Conservation (phyloP, 2,113 vertebrate species). For the Rhegmatorhina hoffmannsi region DNA sequence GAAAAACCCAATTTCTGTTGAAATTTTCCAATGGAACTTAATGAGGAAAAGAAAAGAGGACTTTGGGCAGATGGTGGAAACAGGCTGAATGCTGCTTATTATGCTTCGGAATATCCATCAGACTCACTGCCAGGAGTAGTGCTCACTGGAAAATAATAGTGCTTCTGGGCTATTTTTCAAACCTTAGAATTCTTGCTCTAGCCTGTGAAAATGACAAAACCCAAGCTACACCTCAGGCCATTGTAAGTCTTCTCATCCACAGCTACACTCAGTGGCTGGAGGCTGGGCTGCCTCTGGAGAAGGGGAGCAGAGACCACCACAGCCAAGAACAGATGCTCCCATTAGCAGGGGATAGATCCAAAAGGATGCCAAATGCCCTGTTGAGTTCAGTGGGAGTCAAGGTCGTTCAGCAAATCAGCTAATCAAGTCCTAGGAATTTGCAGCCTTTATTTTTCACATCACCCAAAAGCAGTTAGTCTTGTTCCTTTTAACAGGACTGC, state of each 20-base stretch:
- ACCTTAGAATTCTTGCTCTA: not conserved
- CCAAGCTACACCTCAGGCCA: not conserved
- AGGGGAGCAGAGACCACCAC: not conserved
- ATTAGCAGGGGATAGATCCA: not conserved
- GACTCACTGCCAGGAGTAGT: not conserved
- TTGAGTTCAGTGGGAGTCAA: not conserved
- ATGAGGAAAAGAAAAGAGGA: conserved; percentile 26
- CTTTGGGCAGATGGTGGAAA: not conserved
- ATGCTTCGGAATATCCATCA: not conserved
- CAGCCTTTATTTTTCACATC: not conserved
- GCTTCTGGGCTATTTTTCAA: not conserved
- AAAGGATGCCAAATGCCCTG: not conserved
- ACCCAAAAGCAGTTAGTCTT: not conserved
- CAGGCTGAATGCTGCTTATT: not conserved
- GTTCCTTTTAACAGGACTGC: not conserved
- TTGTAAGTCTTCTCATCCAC: not conserved
- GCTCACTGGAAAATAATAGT: not conserved
- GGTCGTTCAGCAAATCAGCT: not conserved
- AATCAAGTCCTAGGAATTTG: not conserved
- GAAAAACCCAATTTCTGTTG: conserved; percentile 25
- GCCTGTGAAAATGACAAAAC: not conserved
- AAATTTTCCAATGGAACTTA: conserved; percentile 21
- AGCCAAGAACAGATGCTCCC: not conserved
- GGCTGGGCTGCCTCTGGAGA: not conserved
- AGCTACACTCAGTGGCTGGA: rapidly evolving